Base-by-base conservation (phyloP, 1,140 invertebrate species). In the Streblospio benedicti region DNA sequence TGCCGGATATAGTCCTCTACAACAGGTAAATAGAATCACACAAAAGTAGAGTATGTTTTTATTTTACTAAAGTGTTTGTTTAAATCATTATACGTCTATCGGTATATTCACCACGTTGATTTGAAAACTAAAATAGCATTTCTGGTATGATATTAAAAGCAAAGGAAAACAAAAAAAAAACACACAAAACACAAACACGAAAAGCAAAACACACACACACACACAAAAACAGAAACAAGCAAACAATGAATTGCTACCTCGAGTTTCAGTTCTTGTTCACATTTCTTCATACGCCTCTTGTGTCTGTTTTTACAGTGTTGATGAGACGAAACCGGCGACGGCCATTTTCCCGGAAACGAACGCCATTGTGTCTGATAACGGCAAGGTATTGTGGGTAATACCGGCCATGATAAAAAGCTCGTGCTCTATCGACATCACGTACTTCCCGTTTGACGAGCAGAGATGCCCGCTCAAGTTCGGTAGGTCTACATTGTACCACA, bases 361-460 rank as follows among this genome's bases (percentile, higher is more conserved):
- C 68, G 74, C 71, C 9, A 75, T 74, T 33, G 44, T 76, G 9
- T 60, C 62, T 71, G 89, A 72, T 58, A 68, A 74, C 57, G 80
- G 80, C 12, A 74, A 76, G 33, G 78, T 81, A 0, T 79, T 81
- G 64, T 81, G 80, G 80, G 77, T 78, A 4, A 78, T 79, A 3
- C 80, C 80, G n/a, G 79, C 80, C 27, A 81, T 80, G 63, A 31
- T 62, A 2, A 59, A 61, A 54, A 52, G 43, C 23, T 63, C 60
- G 4, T 67, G 65, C 52, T 62, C 92, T 20, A 99, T 76, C 63
- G 89, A 93, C 72, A 90, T 98, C 0, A 89, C 97, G 74, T 98
- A 93, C 78, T 97, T 94, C 76, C 92, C 91, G 0, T 95, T 95
- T 76, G 91, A 95, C 72, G 89, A 96, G 69, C 94, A 97, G 75